Evolutionary conservation across 2,113 vertebrate genomes (phyloP).

Genomic region (Ibidorhyncha struthersii): DNA sequence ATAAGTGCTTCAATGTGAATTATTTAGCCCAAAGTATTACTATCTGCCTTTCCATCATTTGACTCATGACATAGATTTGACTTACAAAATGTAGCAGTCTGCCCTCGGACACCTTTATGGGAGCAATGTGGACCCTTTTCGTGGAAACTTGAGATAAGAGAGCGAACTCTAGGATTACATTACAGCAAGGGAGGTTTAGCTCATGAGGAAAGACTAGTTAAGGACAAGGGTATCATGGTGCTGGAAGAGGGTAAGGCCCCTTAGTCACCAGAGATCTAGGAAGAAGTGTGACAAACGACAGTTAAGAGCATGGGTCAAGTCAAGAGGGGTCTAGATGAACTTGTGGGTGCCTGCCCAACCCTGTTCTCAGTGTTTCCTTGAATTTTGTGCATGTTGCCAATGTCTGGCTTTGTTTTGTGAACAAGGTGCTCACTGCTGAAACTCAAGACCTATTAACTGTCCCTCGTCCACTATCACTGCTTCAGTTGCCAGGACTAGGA

Average conservation of each 20-base stretch:
- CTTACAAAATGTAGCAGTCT: background rate
- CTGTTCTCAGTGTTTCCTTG: background rate
- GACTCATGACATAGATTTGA: background rate
- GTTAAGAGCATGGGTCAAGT: background rate
- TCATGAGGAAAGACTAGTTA: background rate
- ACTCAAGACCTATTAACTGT: background rate
- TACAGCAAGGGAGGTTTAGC: background rate
- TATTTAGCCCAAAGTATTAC: background rate
- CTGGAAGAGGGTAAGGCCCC: background rate
- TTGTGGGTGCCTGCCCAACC: background rate
- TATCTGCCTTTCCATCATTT: background rate
- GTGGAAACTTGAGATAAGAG: background rate
- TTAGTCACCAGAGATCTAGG: background rate
- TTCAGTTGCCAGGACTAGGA: background rate
- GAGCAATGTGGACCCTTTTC: background rate
- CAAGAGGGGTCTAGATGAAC: background rate
- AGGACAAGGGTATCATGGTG: background rate
- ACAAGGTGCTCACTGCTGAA: background rate
- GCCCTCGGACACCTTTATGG: background rate
- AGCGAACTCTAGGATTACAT: background rate
- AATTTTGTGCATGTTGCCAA: background rate
- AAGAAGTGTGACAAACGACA: background rate
- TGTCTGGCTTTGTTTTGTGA: background rate
- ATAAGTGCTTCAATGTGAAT: background rate
- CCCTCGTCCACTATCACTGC: background rate